Conservation (phyloP, 92 coral and sea anemone species). For the Virgularia gustaviana region DNA sequence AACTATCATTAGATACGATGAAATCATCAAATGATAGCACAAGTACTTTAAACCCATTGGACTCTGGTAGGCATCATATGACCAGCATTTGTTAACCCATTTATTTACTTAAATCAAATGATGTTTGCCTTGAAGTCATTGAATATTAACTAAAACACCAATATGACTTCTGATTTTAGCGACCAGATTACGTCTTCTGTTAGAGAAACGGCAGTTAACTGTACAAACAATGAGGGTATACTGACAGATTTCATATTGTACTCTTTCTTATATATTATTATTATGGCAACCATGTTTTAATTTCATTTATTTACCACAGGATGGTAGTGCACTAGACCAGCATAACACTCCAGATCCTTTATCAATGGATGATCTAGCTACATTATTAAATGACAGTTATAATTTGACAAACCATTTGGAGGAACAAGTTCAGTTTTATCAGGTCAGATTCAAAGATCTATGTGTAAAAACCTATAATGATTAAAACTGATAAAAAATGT, state of each 20-base stretch:
- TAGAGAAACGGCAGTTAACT: constrained; percentile 15
- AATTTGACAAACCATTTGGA: constrained; percentile 70
- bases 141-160: neutral
- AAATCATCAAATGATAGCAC: neutral
- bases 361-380: constrained; percentile 64
- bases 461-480: neutral
- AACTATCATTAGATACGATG: neutral
- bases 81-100: neutral
- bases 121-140: too few relatives aligned
- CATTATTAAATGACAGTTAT: constrained; percentile 65
- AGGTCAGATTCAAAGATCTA: constrained; percentile 46
- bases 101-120: too few relatives aligned
- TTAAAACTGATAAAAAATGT: neutral
- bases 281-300: too few relatives aligned
- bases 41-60: neutral
- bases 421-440: constrained; percentile 77
- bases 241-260: neutral
- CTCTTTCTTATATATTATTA: too few relatives aligned
- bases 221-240: neutral
- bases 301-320: too few relatives aligned
- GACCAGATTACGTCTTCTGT: neutral
- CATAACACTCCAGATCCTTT: neutral
- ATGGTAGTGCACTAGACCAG: neutral
- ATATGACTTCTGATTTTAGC: constrained; percentile 1
- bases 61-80: neutral